phyloP scores from a whole-genome alignment of 2,113 vertebrate species.

The Podarcis muralis region DNA sequence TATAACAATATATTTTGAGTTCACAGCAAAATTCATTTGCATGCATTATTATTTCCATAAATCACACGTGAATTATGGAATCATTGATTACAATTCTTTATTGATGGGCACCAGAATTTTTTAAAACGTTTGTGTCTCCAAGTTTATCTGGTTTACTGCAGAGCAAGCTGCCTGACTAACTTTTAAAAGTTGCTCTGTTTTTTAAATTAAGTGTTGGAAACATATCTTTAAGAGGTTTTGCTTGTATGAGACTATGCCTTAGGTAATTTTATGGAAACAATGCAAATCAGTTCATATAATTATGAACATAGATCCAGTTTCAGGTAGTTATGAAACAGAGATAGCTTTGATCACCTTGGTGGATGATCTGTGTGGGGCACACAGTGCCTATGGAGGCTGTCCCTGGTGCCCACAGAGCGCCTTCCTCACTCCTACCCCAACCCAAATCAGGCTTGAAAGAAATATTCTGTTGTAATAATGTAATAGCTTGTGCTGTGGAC shows the following conservation, averaged over 20 bases:
- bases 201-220: neutral
- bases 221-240: neutral
- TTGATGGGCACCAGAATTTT: slow-evolving; percentile 16
- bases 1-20: neutral
- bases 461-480: neutral
- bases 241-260: neutral
- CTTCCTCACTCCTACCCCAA: too few relatives aligned
- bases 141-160: neutral
- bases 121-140: neutral
- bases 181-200: neutral
- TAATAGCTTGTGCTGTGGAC: too few relatives aligned
- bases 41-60: slow-evolving; percentile 62
- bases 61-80: slow-evolving; percentile 20
- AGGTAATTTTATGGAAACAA: neutral
- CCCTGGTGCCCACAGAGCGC: too few relatives aligned
- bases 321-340: too few relatives aligned
- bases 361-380: too few relatives aligned
- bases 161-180: neutral
- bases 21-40: neutral
- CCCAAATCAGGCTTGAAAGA: too few relatives aligned
- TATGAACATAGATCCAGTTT: too few relatives aligned
- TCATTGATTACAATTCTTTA: neutral
- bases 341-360: too few relatives aligned
- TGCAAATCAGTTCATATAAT: neutral
- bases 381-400: too few relatives aligned